Percentiles rank a stretch among this genome's conserved stretches.
Conservation (phyloP, 2,888 invertebrate genomes). For the Tiliacea aurago region DNA sequence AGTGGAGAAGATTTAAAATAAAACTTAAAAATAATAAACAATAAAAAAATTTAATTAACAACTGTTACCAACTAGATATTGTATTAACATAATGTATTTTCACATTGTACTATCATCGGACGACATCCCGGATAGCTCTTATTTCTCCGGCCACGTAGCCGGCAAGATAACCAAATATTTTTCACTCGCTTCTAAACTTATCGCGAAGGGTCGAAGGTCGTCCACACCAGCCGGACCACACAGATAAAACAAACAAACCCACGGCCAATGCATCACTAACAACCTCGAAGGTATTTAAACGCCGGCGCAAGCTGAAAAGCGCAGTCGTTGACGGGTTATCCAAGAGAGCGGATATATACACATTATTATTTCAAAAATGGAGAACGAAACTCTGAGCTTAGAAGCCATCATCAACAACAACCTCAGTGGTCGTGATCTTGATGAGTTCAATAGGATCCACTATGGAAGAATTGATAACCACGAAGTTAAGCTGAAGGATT, state of each 20-base stretch:
- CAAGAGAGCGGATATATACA: conserved; percentile 58
- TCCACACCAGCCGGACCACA: conserved; percentile 74
- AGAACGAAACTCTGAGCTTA: conserved; percentile 85
- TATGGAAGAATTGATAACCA: conserved; percentile 83
- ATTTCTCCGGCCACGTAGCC: conserved; percentile 52
- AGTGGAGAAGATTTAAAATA: neutral
- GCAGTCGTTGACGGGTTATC: conserved; percentile 70
- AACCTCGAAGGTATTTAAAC: conserved; percentile 77
- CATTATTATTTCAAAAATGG: conserved; percentile 73
- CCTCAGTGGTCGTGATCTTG: conserved; percentile 83
- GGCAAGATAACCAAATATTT: conserved; percentile 80
- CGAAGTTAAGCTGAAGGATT: conserved; percentile 83
- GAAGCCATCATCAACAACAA: conserved; percentile 85
- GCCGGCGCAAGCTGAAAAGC: conserved; percentile 65
- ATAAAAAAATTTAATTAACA: neutral
- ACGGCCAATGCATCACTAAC: conserved; percentile 66
- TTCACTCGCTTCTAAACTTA: conserved; percentile 77
- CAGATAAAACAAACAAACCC: conserved; percentile 73
- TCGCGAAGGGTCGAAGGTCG: conserved; percentile 83
- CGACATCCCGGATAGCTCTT: conserved; percentile 20
- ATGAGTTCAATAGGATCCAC: conserved; percentile 87
- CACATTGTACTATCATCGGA: conserved; percentile 28
- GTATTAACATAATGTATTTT: conserved; percentile 18
- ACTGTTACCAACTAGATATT: conserved; percentile 22
- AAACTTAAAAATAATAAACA: conserved; percentile 16